Evolutionary conservation across 2,888 invertebrate genomes (phyloP), one percentile per base, ranked within the genome.

Genomic region (Agriopis leucophaearia): DNA sequence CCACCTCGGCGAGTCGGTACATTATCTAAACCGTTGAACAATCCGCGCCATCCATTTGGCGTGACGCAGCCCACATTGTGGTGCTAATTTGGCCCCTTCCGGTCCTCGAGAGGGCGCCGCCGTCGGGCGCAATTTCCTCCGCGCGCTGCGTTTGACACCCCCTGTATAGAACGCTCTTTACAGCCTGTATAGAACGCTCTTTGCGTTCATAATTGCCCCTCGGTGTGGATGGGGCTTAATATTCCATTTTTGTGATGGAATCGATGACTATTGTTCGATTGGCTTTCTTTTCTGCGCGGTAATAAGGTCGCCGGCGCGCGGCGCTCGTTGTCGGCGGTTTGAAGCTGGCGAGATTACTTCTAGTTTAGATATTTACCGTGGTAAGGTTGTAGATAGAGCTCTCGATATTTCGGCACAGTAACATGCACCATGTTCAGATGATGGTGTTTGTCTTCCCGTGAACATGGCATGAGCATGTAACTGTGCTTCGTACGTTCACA

Each of bases 41-140:
- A 64, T 47, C 57, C 45, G 51, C 35, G 18, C 35, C 55, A 51
- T 60, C 66, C 66, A 64, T 67, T 66, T 50, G 56, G 6, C 66
- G 48, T 15, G 40, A 56, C 56, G 45, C 61, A 56, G 16, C 66
- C 66, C 51, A 64, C 64, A 68, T 59, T 68, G 68, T 68, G 59
- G 38, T 64, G 78, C 83, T 85, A 85, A 87, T 87, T 87, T 82
- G 82, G 82, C 74, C 78, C 78, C 80, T 85, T 86, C 87, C 88
- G 88, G 87, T 78, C 81, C 75, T 72, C 75, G 72, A 76, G 60
- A 80, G 84, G 84, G 83, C 83, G 86, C 85, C 84, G 84, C 83
- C 83, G 85, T 85, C 83, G 83, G 76, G 77, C 76, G 87, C 86
- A 88, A 89, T 89, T 89, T 89, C 89, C 85, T 84, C 81, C 64